Conservation (phyloP, 2,113 vertebrate genomes). For the Nanorana parkeri region DNA sequence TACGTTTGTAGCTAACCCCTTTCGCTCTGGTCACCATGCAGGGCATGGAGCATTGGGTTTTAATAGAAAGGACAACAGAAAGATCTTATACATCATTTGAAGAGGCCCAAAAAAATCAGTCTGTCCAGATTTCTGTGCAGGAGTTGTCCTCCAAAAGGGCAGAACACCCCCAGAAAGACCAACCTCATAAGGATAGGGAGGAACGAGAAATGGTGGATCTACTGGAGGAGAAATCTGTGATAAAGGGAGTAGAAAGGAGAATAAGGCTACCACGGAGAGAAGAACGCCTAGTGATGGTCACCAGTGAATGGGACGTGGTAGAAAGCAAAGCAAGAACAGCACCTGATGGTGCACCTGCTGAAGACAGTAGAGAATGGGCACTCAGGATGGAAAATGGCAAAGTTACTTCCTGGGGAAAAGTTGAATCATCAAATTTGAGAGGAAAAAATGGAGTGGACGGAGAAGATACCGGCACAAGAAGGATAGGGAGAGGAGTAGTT, state of each 20-base stretch:
- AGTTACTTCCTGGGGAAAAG: not conserved
- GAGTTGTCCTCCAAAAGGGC: conserved; percentile 30
- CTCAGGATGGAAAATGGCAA: not conserved
- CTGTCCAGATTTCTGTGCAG: conserved; percentile 63
- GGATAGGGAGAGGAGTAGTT: not conserved
- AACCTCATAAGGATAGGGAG: conserved; percentile 68
- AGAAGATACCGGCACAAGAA: conserved; percentile 8
- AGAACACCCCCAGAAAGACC: conserved; percentile 9
- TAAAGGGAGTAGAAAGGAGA: conserved; percentile 40
- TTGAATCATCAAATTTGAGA: conserved; percentile 42
- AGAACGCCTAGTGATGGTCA: conserved; percentile 50
- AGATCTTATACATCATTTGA: conserved; percentile 63
- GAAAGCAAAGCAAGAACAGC: conserved; percentile 58
- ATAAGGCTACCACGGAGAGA: conserved; percentile 33
- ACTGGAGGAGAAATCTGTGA: conserved; percentile 13
- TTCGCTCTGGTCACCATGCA: conserved; percentile 96
- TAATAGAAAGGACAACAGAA: conserved; percentile 94
- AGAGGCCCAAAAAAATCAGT: conserved; percentile 70
- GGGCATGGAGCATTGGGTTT: conserved; percentile 98
- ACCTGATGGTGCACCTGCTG: not conserved
- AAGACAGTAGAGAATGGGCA: conserved; percentile 36
- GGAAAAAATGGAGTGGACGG: conserved; percentile 36
- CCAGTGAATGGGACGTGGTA: conserved; percentile 66
- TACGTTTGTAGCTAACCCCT: conserved; percentile 81
- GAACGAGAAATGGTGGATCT: conserved; percentile 53